A percentile compares a stretch with the other conserved stretches of the same genome.
Evolutionary conservation across 2,888 invertebrate species (phyloP).

Genomic region (Erebia palarica): DNA sequence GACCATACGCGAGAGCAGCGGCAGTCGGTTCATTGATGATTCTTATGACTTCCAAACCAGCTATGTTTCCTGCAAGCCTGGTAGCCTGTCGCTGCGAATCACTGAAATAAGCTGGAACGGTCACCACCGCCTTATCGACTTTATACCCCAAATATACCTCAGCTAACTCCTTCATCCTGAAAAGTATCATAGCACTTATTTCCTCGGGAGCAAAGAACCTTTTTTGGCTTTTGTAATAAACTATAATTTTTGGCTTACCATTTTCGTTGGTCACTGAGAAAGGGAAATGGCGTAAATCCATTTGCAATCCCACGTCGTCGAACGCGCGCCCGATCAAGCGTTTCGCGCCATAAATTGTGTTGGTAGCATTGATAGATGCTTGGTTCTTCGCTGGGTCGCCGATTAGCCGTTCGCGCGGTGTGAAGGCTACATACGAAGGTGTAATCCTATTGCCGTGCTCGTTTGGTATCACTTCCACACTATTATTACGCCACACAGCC

Average conservation of each 20-base stretch:
- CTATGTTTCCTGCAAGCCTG: conserved; percentile 57
- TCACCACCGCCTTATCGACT: conserved; percentile 64
- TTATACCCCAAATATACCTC: conserved; percentile 56
- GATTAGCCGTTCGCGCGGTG: conserved; percentile 55
- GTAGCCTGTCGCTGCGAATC: conserved; percentile 66
- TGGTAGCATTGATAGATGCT: conserved; percentile 56
- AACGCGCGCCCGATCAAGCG: conserved; percentile 62
- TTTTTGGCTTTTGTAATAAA: conserved; percentile 55
- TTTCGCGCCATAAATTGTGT: conserved; percentile 66
- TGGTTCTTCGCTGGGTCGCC: conserved; percentile 67
- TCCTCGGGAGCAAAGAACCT: conserved; percentile 63
- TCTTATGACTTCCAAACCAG: conserved; percentile 61
- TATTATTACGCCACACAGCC: conserved; percentile 61
- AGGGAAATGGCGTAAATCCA: conserved; percentile 62
- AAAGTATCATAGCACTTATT: conserved; percentile 66
- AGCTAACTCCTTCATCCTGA: conserved; percentile 62
- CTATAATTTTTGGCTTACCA: conserved; percentile 63
- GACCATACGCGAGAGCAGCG: conserved; percentile 64
- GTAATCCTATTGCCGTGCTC: conserved; percentile 62
- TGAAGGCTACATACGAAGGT: conserved; percentile 67
- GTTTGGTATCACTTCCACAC: conserved; percentile 63
- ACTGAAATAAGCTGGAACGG: conserved; percentile 69
- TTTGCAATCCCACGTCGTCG: conserved; percentile 62
- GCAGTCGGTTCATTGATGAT: conserved; percentile 68
- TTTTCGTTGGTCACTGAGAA: conserved; percentile 57